A percentile compares a stretch with the other conserved stretches of the same genome.
phyloP scores from a whole-genome alignment of 2,797 vertebrate species.

The Huso huso region DNA sequence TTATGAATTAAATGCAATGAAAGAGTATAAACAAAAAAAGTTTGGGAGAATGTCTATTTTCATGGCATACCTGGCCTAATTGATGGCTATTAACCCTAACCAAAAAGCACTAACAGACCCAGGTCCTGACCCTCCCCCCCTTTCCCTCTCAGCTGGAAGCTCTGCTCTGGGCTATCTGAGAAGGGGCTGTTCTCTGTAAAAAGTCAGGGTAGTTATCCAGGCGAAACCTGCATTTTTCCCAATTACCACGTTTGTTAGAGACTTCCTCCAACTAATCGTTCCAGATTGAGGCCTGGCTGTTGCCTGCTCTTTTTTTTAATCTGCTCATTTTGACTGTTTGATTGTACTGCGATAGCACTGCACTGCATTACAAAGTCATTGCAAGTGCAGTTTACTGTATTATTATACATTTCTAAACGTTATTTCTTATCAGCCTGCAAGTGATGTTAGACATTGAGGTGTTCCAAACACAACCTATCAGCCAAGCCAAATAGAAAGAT shows the following conservation, averaged over 20 bases:
- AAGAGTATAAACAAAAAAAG: background rate
- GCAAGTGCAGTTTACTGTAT: no score
- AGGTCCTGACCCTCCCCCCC: background rate
- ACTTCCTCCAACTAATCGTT: conserved; percentile 6
- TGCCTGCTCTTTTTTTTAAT: background rate
- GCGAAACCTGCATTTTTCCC: background rate
- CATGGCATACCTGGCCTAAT: conserved; percentile 25
- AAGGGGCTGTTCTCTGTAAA: background rate
- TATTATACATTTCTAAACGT: no score
- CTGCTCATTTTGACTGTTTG: no score
- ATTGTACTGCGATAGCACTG: no score
- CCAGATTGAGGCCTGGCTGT: background rate
- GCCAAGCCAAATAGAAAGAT: no score
- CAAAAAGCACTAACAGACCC: conserved; percentile 8
- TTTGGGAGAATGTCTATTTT: conserved; percentile 17
- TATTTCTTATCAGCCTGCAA: no score
- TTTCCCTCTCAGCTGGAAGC: background rate
- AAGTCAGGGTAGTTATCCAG: no score
- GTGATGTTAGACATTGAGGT: no score
- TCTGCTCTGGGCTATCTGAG: background rate
- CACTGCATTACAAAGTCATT: no score
- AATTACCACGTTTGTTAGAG: background rate
- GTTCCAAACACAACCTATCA: no score
- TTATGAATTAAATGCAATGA: background rate
- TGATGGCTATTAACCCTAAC: conserved; percentile 19